phyloP scores from a whole-genome alignment of 2,888 invertebrate genomes.

The Serripes groenlandicus region DNA sequence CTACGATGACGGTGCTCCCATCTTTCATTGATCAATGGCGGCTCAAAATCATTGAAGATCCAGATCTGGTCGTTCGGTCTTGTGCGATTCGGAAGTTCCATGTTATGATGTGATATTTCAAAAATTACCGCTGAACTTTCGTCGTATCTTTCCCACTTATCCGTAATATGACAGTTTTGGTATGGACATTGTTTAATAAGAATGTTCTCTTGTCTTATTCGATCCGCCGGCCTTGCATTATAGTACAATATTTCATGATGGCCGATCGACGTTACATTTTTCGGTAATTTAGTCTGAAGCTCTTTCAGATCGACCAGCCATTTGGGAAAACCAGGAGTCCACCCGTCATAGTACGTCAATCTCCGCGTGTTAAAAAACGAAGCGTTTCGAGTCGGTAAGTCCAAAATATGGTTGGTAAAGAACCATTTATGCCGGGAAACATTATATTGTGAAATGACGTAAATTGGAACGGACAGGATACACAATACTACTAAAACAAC shows the following conservation, averaged over 20 bases:
- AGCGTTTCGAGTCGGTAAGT: not conserved
- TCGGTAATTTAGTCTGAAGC: not conserved
- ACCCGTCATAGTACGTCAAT: not conserved
- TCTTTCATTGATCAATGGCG: not conserved
- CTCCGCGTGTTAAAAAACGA: not conserved
- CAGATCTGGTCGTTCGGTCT: not conserved
- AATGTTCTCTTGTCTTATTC: not conserved
- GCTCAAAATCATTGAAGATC: slow-evolving; percentile 5
- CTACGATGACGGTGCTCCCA: slow-evolving; percentile 1
- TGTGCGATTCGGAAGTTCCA: not conserved
- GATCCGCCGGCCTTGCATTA: not conserved
- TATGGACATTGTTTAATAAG: not conserved
- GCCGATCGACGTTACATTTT: not conserved
- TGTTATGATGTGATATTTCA: not conserved
- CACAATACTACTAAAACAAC: not conserved
- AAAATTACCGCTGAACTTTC: slow-evolving; percentile 13
- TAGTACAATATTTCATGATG: not conserved
- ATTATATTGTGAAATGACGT: not conserved
- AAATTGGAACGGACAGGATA: not conserved
- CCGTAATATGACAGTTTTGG: slow-evolving; percentile 3
- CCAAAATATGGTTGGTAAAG: slow-evolving; percentile 2
- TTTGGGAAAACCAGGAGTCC: slow-evolving; percentile 1
- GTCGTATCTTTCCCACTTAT: not conserved
- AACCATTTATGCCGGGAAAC: not conserved
- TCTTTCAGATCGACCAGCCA: slow-evolving; percentile 3